Conservation (phyloP, 2,113 vertebrate species). For the Protomyctophum bolini region DNA sequence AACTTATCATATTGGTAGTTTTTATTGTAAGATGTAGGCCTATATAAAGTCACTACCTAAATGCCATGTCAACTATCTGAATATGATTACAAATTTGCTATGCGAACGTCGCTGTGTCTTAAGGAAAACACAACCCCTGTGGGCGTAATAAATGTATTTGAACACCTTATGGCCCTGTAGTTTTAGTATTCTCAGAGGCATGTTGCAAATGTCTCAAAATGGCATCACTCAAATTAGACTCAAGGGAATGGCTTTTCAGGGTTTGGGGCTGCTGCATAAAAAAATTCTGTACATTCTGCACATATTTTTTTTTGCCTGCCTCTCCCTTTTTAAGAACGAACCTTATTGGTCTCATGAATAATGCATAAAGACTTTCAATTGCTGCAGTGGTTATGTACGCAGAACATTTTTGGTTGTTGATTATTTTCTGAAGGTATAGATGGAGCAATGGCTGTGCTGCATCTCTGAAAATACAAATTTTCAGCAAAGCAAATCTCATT, state of each 20-base stretch:
- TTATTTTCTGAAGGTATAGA: slow-evolving; percentile 69
- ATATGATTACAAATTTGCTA: slow-evolving; percentile 30
- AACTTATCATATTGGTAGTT: slow-evolving; percentile 31
- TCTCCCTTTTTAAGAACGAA: slow-evolving; percentile 73
- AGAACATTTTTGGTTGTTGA: slow-evolving; percentile 59
- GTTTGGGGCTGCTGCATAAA: slow-evolving; percentile 70
- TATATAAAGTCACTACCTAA: slow-evolving; percentile 20
- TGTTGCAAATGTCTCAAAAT: slow-evolving; percentile 73
- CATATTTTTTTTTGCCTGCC: slow-evolving; percentile 64
- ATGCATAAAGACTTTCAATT: slow-evolving; percentile 75
- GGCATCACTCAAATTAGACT: slow-evolving; percentile 71
- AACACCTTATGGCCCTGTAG: slow-evolving; percentile 44
- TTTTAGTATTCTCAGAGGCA: slow-evolving; percentile 56
- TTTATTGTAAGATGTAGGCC: slow-evolving; percentile 11
- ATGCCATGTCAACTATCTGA: slow-evolving; percentile 21
- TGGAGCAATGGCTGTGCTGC: slow-evolving; percentile 63
- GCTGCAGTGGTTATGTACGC: slow-evolving; percentile 70
- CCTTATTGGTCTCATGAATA: slow-evolving; percentile 80
- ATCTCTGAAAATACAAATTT: slow-evolving; percentile 78
- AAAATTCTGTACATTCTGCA: slow-evolving; percentile 68
- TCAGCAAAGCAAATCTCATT: slow-evolving; percentile 85
- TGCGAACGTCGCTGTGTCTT: slow-evolving; percentile 29
- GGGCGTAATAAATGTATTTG: not conserved
- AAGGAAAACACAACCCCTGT: slow-evolving; percentile 11
- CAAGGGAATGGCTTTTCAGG: slow-evolving; percentile 66